Base-by-base conservation (phyloP, 2,797 vertebrate genomes). In the Stomatorhinus walkeri region DNA sequence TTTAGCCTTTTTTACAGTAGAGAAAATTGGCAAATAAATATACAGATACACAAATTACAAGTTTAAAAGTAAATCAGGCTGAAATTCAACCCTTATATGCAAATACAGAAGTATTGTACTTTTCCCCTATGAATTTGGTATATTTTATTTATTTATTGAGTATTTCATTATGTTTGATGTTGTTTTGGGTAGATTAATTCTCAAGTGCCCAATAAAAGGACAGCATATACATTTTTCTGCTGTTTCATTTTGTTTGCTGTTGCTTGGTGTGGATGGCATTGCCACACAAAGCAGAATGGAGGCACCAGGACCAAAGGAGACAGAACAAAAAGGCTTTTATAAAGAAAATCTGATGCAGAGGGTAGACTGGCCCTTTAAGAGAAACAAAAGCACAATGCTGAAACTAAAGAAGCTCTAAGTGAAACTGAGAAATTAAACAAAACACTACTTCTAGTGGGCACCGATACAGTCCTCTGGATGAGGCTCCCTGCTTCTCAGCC, bases 321-420 rank as follows among this genome's bases (percentile, higher is more conserved):
- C 43, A 51, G 81, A 85, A 85, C 81, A 85, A 85, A 85, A 24
- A 85, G 81, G 81, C 81, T 85, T 85, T 85, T 51, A 49, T 49
- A 51, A 49, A 51, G 43, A 85, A 85, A 81, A 46, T 81, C 76
- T 46, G 76, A 81, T n/a, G 40, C 76, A 46, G 81, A 85, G 22
- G 81, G 43, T 14, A 49, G 43, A 85, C 46, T 85, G 46, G 81
- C 81, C 48, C 81, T 85, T 85, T 85, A 85, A 85, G 81, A 85
- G 81, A 85, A 85, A 85, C 48, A 51, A 51, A 51, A 48, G 81
- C 81, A 85, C 46, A 85, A 85, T 51, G n/a, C 81, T 24, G 81
- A 85, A 85, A 85, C 48, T 51, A 85, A 85, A 85, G 81, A 85
- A 48, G 48, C 43, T 49, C 43, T 28, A 85, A 85, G 81, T 28